These are phyloP conservation scores for Zoroaster sp. DNA, from an alignment of 53 echinoderm and acorn worm genomes.

Conservation along the genomic window DNA sequence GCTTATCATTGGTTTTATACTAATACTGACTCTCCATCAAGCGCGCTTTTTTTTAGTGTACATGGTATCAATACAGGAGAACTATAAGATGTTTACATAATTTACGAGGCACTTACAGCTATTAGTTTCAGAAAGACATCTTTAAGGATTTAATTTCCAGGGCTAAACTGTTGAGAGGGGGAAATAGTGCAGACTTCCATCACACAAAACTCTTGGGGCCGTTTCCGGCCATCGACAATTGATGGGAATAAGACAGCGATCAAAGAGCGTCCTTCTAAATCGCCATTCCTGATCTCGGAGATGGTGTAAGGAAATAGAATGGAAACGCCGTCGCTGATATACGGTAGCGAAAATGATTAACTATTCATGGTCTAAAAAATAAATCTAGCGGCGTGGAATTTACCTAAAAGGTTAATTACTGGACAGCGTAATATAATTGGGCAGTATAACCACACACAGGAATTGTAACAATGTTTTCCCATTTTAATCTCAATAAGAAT, in stretches of 20 bases:
- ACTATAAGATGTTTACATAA: not conserved
- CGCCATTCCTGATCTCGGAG: not conserved
- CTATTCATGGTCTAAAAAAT: slow-evolving; percentile 20
- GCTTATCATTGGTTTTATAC: not conserved
- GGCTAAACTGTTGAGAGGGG: not conserved
- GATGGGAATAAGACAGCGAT: not conserved
- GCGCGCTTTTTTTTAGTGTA: not conserved
- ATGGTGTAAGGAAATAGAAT: not conserved
- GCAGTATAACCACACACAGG: not conserved
- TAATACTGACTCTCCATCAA: not conserved
- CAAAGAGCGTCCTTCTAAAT: not conserved
- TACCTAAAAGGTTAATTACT: not conserved
- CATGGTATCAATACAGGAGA: not conserved
- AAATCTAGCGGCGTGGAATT: not conserved
- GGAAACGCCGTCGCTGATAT: slow-evolving; percentile 2
- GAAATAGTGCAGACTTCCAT: not conserved
- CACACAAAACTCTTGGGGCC: not conserved
- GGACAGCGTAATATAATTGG: slow-evolving; percentile 20
- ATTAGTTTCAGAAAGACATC: not conserved
- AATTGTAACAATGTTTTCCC: not conserved
- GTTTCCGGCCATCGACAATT: not conserved
- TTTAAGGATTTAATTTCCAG: not conserved
- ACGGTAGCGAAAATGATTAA: slow-evolving; percentile 36
- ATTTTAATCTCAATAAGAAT: no score
- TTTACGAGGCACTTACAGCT: not conserved